Evolutionary conservation across 1,140 invertebrate species (phyloP), one percentile per base, ranked within the genome.

Genomic region (Cydia splendana): DNA sequence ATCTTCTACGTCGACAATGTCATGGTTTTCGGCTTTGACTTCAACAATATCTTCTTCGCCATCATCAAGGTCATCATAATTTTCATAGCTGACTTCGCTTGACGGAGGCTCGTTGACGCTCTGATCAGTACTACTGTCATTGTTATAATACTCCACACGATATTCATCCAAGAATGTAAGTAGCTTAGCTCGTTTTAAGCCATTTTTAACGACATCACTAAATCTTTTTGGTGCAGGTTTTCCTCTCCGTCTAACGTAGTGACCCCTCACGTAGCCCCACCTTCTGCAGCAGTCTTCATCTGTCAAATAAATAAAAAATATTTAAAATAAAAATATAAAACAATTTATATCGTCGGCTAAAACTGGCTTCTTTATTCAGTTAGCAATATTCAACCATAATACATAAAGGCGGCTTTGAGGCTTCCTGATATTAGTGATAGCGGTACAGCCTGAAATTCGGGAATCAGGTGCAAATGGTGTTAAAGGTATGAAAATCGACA

Each of bases 41-140:
- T 57, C 53, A 57, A 57, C 53, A 18, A 57, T 57, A 57, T 57
- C 53, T 7, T 57, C n/a, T 18, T 57, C 53, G 6, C 18, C 53
- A 57, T 18, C 53, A 7, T 18, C n/a, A 18, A 18, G 6, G n/a
- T 57, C n/a, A 57, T 57, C 53, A 18, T 7, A 18, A 18, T 57
- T 18, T n/a, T 57, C 53, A 57, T 57, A 18, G 53, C n/a, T 18
- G 12, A 18, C n/a, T 9, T 57, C 53, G 53, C 53, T 57, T 7
- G 53, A 57, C 53, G 53, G 15, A 18, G 53, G 53, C 15, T 57
- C 53, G 12, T n/a, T 57, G 53, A 57, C 53, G n/a, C 53, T 57
- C 15, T 57, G 53, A 57, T 57, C 53, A 57, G 53, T 57, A 18
- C 53, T 57, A 57, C 53, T 57, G n/a, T 57, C 53, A 57, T 57